These are phyloP conservation scores for Fregetta grallaria DNA, from an alignment of 2,113 vertebrate genomes.

Conservation along the genomic window DNA sequence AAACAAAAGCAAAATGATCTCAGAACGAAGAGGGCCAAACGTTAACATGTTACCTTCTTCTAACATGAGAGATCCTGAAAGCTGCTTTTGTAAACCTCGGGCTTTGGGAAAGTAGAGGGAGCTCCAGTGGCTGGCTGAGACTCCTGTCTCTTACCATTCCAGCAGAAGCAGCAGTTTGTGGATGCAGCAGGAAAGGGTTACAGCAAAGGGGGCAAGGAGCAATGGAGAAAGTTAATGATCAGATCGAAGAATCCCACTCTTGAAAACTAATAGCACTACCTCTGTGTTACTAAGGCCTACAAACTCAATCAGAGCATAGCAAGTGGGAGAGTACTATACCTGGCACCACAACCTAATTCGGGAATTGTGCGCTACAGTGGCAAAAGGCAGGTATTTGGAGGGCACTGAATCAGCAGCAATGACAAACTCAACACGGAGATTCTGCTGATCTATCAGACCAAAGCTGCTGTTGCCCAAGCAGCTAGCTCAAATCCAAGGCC, in stretches of 20 bases:
- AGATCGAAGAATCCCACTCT: background rate
- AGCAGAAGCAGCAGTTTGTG: background rate
- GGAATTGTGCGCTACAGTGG: background rate
- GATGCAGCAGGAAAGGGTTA: background rate
- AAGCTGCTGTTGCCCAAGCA: background rate
- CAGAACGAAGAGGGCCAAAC: background rate
- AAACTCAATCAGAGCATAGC: constrained; percentile 23
- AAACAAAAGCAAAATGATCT: background rate
- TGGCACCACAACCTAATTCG: background rate
- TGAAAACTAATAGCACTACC: background rate
- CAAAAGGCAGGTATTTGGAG: background rate
- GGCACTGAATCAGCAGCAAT: background rate
- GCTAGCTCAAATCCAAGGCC: background rate
- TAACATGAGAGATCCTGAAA: background rate
- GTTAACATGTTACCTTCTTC: background rate
- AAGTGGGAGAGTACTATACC: background rate
- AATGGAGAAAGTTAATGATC: constrained; percentile 22
- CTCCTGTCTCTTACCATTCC: background rate
- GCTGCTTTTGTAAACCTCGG: background rate
- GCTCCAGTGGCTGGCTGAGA: background rate
- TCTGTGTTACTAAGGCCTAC: background rate
- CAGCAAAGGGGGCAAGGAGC: background rate
- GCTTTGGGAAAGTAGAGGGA: background rate
- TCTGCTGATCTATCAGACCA: background rate
- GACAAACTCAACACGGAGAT: background rate